Conservation (phyloP, 1,140 invertebrate species). For the Drosophila pseudoobscura region DNA sequence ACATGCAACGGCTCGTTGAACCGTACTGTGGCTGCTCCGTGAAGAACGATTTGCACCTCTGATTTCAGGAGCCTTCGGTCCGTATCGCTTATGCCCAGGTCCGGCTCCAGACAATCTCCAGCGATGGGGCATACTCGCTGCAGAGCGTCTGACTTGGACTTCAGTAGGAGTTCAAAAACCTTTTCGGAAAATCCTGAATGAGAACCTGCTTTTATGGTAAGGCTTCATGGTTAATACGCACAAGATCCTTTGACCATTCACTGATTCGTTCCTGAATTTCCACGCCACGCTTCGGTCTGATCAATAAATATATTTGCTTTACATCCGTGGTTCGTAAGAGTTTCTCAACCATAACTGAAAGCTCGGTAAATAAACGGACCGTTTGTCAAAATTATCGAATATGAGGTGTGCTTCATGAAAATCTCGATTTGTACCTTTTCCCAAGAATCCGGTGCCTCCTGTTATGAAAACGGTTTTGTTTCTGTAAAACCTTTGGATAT, state of each 20-base stretch:
- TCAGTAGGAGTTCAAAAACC: slow-evolving; percentile 36
- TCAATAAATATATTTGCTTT: slow-evolving; percentile 88
- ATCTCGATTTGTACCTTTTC: slow-evolving; percentile 21
- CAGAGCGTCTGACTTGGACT: slow-evolving; percentile 13
- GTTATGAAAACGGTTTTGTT: slow-evolving; percentile 52
- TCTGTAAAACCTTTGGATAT: slow-evolving; percentile 43
- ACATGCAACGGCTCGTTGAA: slow-evolving; percentile 91
- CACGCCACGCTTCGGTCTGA: slow-evolving; percentile 90
- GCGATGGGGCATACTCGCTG: slow-evolving; percentile 81
- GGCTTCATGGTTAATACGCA: slow-evolving; percentile 23
- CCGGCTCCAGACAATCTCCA: slow-evolving; percentile 85
- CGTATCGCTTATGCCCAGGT: slow-evolving; percentile 87
- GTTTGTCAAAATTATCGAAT: too few relatives aligned
- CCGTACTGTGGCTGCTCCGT: slow-evolving; percentile 92
- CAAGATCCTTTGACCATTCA: slow-evolving; percentile 85
- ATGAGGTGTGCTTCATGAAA: too few relatives aligned
- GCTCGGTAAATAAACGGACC: too few relatives aligned
- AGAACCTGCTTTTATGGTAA: too few relatives aligned
- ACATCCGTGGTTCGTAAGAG: slow-evolving; percentile 89
- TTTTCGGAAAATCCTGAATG: background rate
- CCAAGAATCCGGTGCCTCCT: slow-evolving; percentile 51
- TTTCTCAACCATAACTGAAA: slow-evolving; percentile 89
- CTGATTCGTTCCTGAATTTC: slow-evolving; percentile 87
- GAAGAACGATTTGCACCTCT: slow-evolving; percentile 89
- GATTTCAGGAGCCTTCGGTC: slow-evolving; percentile 80